These are phyloP conservation scores for Drosophila algonquin DNA, from an alignment of 2,888 invertebrate species.

Conservation along the genomic window DNA sequence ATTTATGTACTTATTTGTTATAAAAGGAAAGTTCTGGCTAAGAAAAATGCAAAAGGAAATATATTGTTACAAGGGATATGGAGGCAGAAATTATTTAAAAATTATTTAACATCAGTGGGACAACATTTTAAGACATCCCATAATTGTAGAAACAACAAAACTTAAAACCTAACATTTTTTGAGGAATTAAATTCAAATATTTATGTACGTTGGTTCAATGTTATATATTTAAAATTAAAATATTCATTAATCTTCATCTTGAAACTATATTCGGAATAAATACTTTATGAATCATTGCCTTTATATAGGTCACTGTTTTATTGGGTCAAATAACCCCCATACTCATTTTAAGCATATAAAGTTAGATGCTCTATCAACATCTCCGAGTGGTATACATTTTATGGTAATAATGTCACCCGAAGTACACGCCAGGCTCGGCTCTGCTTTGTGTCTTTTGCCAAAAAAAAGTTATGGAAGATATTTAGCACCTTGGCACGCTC, in stretches of 20 bases:
- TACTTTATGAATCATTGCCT: not conserved
- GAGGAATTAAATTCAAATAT: too few species aligned
- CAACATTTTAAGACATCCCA: too few species aligned
- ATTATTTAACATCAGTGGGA: too few species aligned
- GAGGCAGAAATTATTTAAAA: too few species aligned
- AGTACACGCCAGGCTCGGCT: not conserved
- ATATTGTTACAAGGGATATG: too few species aligned
- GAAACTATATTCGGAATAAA: not conserved
- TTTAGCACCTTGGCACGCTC: slow-evolving; percentile 18
- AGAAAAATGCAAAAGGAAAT: too few species aligned
- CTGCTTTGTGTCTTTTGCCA: slow-evolving; percentile 1
- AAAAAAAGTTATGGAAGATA: not conserved
- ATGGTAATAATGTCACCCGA: slow-evolving; percentile 1
- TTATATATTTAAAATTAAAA: too few species aligned
- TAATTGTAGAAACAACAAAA: too few species aligned
- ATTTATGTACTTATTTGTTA: too few species aligned
- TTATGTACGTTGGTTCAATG: too few species aligned
- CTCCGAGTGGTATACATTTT: not conserved
- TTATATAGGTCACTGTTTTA: not conserved
- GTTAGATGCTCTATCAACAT: not conserved
- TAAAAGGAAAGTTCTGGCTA: too few species aligned
- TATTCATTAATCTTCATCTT: not conserved
- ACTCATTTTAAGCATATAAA: not conserved
- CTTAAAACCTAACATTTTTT: too few species aligned
- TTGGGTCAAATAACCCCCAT: not conserved